Evolutionary conservation across 1,140 invertebrate species (phyloP).

Genomic region (Alviniconcha marisindica): DNA sequence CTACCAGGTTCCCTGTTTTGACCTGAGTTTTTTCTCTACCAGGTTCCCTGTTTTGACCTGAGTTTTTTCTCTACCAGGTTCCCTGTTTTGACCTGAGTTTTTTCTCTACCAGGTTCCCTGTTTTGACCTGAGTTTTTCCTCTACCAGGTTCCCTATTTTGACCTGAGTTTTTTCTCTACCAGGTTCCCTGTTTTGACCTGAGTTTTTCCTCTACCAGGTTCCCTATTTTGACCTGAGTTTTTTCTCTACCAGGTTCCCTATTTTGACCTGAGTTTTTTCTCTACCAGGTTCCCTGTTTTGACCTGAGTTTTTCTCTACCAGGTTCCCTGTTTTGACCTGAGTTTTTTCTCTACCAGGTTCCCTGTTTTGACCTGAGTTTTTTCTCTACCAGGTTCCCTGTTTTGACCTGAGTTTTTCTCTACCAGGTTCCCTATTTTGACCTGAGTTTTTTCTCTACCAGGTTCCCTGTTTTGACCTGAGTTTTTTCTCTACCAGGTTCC

Average conservation of each 20-base stretch:
- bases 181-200: conserved; percentile 4
- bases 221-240: not conserved
- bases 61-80: not conserved
- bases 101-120: not conserved
- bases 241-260: not conserved
- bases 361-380: not conserved
- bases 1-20: not conserved
- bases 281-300: not conserved
- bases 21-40: not conserved
- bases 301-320: not conserved
- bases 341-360: not conserved
- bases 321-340: not conserved
- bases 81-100: not conserved
- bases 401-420: not conserved
- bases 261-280: not conserved
- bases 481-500: not conserved
- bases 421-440: not conserved
- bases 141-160: not conserved
- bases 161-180: not conserved
- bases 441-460: not conserved
- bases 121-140: not conserved
- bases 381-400: not conserved
- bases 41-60: conserved; percentile 4
- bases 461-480: not conserved
- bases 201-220: not conserved